A percentile compares a stretch with the other conserved stretches of the same genome.
phyloP scores from a whole-genome alignment of 2,113 vertebrate genomes.

The Salvelinus alpinus region DNA sequence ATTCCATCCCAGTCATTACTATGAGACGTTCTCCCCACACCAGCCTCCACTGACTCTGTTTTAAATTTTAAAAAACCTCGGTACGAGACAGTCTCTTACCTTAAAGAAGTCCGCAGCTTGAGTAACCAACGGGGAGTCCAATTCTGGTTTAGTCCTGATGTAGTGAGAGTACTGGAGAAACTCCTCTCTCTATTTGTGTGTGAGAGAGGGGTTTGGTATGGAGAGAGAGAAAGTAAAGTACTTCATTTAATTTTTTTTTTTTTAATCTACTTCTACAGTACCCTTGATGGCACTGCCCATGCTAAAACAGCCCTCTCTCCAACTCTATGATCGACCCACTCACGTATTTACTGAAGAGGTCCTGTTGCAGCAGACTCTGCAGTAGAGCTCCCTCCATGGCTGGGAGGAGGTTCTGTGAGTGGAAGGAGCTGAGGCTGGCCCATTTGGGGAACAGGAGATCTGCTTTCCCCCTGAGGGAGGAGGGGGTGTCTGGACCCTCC shows the following conservation, averaged over 20 bases:
- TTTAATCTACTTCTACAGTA: neutral
- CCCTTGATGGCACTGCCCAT: neutral
- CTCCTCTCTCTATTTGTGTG: conserved; percentile 77
- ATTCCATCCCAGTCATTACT: no score
- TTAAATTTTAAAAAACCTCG: no score
- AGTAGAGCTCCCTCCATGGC: conserved; percentile 83
- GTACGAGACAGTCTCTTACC: conserved; percentile 63
- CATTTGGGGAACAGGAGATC: conserved; percentile 75
- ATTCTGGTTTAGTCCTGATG: conserved; percentile 80
- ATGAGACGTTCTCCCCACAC: no score
- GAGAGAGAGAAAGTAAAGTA: neutral
- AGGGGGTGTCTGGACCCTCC: conserved; percentile 71
- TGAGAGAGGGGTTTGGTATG: neutral
- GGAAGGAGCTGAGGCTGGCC: conserved; percentile 78
- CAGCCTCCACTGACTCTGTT: no score
- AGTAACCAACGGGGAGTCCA: conserved; percentile 74
- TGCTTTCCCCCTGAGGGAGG: conserved; percentile 72
- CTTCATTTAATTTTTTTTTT: no score
- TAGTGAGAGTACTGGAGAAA: conserved; percentile 86
- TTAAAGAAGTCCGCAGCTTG: conserved; percentile 78
- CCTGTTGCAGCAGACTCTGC: conserved; percentile 82
- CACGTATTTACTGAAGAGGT: conserved; percentile 88
- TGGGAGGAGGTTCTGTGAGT: conserved; percentile 79
- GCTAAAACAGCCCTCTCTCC: neutral
- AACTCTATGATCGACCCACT: conserved; percentile 43